phyloP scores from a whole-genome alignment of 2,888 invertebrate species.

The Aphidoletes aphidimyza region DNA sequence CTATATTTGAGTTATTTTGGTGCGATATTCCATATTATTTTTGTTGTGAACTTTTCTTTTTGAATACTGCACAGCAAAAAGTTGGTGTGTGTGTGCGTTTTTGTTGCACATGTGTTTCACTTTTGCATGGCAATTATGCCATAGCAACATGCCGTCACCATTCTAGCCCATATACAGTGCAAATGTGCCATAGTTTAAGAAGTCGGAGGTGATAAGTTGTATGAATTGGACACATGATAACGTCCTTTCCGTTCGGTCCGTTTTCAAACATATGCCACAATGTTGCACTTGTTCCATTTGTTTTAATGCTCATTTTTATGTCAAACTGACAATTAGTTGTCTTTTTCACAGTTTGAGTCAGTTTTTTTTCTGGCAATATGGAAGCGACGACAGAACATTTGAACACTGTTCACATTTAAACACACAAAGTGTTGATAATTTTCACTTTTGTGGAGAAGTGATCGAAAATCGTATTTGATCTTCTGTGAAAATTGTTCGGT shows the following conservation, averaged over 20 bases:
- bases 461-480: too few relatives aligned
- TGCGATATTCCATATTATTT: neutral
- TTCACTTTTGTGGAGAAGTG: too few relatives aligned
- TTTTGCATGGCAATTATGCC: conserved; percentile 43
- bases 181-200: neutral
- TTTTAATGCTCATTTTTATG: neutral
- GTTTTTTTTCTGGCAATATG: neutral
- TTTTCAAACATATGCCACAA: conserved; percentile 22
- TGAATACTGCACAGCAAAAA: neutral
- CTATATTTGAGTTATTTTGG: neutral
- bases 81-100: too few relatives aligned
- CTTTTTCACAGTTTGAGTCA: conserved; percentile 17
- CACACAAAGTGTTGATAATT: too few relatives aligned
- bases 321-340: neutral
- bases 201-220: conserved; percentile 45
- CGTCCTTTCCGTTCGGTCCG: neutral
- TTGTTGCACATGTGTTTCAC: conserved; percentile 14
- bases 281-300: conserved; percentile 16
- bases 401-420: too few relatives aligned
- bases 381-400: neutral
- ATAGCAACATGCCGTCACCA: neutral
- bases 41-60: neutral
- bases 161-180: neutral
- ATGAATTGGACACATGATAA: conserved; percentile 23
- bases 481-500: too few relatives aligned